Conservation (phyloP, 2,797 vertebrate species). For the Crypturellus tataupa region DNA sequence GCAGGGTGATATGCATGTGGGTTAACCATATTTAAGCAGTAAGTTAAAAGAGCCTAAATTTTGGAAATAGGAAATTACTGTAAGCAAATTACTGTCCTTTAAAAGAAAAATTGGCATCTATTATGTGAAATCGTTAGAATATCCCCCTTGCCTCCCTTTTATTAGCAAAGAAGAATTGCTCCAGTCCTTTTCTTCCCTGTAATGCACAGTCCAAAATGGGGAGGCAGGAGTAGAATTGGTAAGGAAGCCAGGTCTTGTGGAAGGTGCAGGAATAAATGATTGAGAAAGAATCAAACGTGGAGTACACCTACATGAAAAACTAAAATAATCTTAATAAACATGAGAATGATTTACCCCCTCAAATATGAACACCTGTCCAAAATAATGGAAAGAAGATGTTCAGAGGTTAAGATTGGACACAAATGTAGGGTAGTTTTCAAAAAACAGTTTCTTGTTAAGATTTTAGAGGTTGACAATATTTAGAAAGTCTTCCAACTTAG, state of each 20-base stretch:
- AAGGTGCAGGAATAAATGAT: not conserved
- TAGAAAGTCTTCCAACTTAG: not conserved
- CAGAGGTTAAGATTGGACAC: not conserved
- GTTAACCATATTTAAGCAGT: not conserved
- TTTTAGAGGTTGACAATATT: not conserved
- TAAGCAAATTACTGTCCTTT: not conserved
- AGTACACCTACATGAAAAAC: not conserved
- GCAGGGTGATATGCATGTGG: not conserved
- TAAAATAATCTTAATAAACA: not conserved
- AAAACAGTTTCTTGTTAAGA: not conserved
- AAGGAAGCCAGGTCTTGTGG: not conserved
- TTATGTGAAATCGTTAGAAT: not conserved
- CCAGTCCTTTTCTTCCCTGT: not conserved
- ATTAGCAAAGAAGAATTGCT: not conserved
- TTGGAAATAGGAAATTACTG: not conserved
- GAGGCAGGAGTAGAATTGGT: not conserved
- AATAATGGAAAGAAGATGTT: not conserved
- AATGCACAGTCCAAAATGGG: accelerated
- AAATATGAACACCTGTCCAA: not conserved
- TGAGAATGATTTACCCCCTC: not conserved
- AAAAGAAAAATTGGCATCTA: not conserved
- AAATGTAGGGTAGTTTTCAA: not conserved
- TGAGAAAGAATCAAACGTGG: not conserved
- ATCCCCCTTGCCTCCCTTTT: not conserved
- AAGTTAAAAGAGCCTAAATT: not conserved